Evolutionary conservation across 2,888 invertebrate genomes (phyloP).

Genomic region (Elaeidobius kamerunicus): DNA sequence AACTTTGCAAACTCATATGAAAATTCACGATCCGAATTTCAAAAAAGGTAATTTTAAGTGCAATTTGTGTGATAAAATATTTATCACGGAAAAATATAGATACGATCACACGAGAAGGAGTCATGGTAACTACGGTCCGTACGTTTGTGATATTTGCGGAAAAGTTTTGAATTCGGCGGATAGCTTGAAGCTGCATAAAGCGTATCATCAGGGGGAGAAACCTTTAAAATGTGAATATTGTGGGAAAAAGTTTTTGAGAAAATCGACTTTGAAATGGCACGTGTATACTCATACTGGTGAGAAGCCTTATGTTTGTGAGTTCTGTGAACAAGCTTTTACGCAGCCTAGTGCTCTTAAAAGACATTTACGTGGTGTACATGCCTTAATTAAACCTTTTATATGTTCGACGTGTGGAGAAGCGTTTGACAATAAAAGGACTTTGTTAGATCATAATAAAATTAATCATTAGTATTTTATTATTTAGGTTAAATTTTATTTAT

Average conservation of each 20-base stretch:
- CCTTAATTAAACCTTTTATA: slow-evolving; percentile 31
- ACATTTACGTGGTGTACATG: slow-evolving; percentile 36
- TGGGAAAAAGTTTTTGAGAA: slow-evolving; percentile 49
- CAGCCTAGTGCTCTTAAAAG: slow-evolving; percentile 13
- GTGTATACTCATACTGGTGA: slow-evolving; percentile 50
- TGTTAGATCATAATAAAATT: slow-evolving; percentile 45
- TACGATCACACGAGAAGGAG: slow-evolving; percentile 1
- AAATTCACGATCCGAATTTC: slow-evolving; percentile 16
- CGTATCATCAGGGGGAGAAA: slow-evolving; percentile 45
- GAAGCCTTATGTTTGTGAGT: slow-evolving; percentile 54
- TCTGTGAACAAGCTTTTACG: slow-evolving; percentile 56
- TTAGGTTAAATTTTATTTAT: no score
- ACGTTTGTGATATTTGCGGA: slow-evolving; percentile 42
- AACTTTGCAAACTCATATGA: slow-evolving; percentile 11
- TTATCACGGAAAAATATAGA: slow-evolving; percentile 15
- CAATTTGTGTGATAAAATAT: slow-evolving; percentile 17
- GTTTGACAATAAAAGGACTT: slow-evolving; percentile 35
- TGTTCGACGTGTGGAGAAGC: slow-evolving; percentile 36
- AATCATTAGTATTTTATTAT: no score
- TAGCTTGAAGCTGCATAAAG: slow-evolving; percentile 43
- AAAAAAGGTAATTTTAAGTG: slow-evolving; percentile 13
- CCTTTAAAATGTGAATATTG: slow-evolving; percentile 32
- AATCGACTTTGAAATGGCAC: slow-evolving; percentile 53
- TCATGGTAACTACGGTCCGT: slow-evolving; percentile 30
- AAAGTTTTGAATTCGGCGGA: slow-evolving; percentile 36